These are phyloP conservation scores for Phallusia fumigata DNA, from an alignment of 23 tunicate genomes.

Conservation along the genomic window DNA sequence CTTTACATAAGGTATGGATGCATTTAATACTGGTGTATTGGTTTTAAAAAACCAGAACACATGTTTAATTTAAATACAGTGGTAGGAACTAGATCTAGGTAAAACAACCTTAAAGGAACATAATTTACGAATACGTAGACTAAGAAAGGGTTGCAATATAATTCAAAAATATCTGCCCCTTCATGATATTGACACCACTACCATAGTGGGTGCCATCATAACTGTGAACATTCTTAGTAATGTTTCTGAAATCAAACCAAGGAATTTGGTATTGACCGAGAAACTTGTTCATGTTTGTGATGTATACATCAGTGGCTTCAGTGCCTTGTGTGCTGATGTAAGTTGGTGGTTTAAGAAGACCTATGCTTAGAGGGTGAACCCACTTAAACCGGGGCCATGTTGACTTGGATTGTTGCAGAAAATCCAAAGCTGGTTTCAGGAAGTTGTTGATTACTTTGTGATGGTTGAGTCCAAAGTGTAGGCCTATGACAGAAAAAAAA, in stretches of 20 bases:
- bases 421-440: slow-evolving; percentile 22
- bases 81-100: too few species aligned
- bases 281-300: neutral
- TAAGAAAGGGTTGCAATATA: slow-evolving; percentile 34
- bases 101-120: too few species aligned
- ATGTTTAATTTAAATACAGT: too few species aligned
- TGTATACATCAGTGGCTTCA: slow-evolving; percentile 20
- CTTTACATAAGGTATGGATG: too few species aligned
- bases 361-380: slow-evolving; percentile 54
- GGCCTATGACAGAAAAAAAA: slow-evolving; percentile 19
- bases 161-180: slow-evolving; percentile 64
- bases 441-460: slow-evolving; percentile 26
- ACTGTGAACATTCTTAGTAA: slow-evolving; percentile 46
- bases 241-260: slow-evolving; percentile 40
- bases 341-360: slow-evolving; percentile 53
- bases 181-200: slow-evolving; percentile 66
- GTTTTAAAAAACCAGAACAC: too few species aligned
- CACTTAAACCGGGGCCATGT: slow-evolving; percentile 45
- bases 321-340: slow-evolving; percentile 37
- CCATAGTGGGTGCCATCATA: slow-evolving; percentile 86
- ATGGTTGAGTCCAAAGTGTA: slow-evolving; percentile 28
- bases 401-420: neutral
- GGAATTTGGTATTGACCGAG: slow-evolving; percentile 25
- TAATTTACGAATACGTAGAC: too few species aligned
- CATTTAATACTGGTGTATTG: too few species aligned